Evolutionary conservation across 2,797 vertebrate genomes (phyloP).

Genomic region (Gadopsis bispinosus): DNA sequence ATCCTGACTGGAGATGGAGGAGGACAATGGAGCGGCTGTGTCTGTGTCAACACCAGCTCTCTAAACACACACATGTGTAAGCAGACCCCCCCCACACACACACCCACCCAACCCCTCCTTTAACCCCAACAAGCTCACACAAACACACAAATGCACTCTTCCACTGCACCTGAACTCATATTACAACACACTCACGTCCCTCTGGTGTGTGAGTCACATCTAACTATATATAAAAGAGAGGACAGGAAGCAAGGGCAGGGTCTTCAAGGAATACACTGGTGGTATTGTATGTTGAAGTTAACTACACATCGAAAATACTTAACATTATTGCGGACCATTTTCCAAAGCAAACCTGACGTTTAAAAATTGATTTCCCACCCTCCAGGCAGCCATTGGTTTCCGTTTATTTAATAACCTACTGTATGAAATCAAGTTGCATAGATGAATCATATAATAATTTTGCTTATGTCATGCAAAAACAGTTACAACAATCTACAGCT

Average conservation of each 20-base stretch:
- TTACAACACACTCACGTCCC: slow-evolving; percentile 41
- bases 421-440: slow-evolving; percentile 8
- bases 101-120: too few relatives aligned
- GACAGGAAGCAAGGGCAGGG: neutral
- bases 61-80: slow-evolving; percentile 74
- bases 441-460: too few relatives aligned
- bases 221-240: slow-evolving; percentile 4
- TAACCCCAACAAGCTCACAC: slow-evolving; percentile 28
- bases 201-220: slow-evolving; percentile 38
- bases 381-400: slow-evolving; percentile 24
- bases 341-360: slow-evolving; percentile 22
- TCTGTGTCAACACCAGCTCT: slow-evolving; percentile 81
- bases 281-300: slow-evolving; percentile 21
- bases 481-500: neutral
- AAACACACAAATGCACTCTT: slow-evolving; percentile 56
- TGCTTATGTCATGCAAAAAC: too few relatives aligned
- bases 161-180: slow-evolving; percentile 73
- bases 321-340: slow-evolving; percentile 19
- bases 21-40: slow-evolving; percentile 80
- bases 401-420: slow-evolving; percentile 2
- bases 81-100: neutral
- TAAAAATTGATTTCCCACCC: slow-evolving; percentile 27
- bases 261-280: slow-evolving; percentile 14
- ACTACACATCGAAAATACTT: slow-evolving; percentile 20
- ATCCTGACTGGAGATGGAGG: slow-evolving; percentile 77